phyloP scores from a whole-genome alignment of 2,797 vertebrate genomes.

The Microchirus variegatus region DNA sequence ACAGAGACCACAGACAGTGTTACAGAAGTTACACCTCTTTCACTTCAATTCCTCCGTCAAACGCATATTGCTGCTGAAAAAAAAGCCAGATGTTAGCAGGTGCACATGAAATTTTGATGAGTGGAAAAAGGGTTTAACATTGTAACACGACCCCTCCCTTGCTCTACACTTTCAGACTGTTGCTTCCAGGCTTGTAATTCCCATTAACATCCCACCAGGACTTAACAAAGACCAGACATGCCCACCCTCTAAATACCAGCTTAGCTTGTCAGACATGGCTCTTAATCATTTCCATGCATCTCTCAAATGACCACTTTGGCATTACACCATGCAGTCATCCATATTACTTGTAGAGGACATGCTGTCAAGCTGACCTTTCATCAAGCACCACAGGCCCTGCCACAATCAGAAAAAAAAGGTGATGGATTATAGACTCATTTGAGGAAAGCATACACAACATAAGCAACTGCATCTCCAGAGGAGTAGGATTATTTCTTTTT shows the following conservation, averaged over 20 bases:
- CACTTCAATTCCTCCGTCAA: too few species aligned
- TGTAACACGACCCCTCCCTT: too few species aligned
- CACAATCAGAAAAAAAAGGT: conserved; percentile 7
- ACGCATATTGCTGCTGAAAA: too few species aligned
- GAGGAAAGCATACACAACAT: neutral
- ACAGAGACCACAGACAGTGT: too few species aligned
- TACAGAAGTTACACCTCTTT: too few species aligned
- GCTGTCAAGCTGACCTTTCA: conserved; percentile 56
- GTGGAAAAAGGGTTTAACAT: too few species aligned
- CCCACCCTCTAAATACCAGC: conserved; percentile 33
- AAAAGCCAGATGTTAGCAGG: too few species aligned
- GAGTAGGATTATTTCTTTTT: conserved; percentile 6
- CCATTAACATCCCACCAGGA: conserved; percentile 8
- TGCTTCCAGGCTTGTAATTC: conserved; percentile 1
- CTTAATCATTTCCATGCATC: conserved; percentile 27
- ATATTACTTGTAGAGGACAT: conserved; percentile 33
- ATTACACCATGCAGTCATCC: conserved; percentile 36
- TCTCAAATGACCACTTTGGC: conserved; percentile 34
- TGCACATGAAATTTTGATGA: too few species aligned
- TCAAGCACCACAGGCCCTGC: conserved; percentile 29
- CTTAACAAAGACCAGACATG: conserved; percentile 8
- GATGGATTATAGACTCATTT: conserved; percentile 22
- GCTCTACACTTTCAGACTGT: neutral
- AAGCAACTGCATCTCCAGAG: neutral
- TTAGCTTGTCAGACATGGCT: conserved; percentile 20